Base-by-base conservation (phyloP, 2,113 vertebrate species). In the Corythaixoides concolor region DNA sequence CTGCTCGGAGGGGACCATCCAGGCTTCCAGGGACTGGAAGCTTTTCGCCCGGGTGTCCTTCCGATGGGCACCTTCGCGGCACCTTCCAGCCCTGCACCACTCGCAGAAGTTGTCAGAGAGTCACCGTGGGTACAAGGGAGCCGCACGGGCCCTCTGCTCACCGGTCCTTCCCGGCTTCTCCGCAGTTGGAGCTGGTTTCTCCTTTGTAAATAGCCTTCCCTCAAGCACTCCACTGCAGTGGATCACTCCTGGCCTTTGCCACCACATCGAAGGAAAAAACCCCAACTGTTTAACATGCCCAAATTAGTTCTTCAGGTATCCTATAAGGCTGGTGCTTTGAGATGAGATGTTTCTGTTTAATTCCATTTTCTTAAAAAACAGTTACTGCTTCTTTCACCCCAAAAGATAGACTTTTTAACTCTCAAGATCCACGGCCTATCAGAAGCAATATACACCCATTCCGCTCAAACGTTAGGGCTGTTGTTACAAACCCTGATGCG, bases 141-240 rank as follows among this genome's bases (percentile, higher is more conserved):
- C 24, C 5, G 3, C 21, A 1, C 13, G 15, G 60, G 28, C 8
- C 8, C 9, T 6, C 12, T 12, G 3, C 6, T 28, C 11, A 1
- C 21, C 45, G 26, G 30, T 33, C 30, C 0, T 11, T 30, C n/a
- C 22, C 33, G 2, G 49, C 27, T 41, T 10, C 39, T 58, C 50
- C 4, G 1, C 6, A 23, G 39, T 9, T 39, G 1, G 4, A 32
- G 47, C 6, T 15, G 15, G 5, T 53, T 55, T 32, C 6, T 23
- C 45, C 37, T 18, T 33, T 18, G 41, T 22, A 3, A 10, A 16
- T 0, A 8, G 19, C 9, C 47, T 69, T 53, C 41, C 47, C 18
- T 1, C 56, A 24, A 28, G 12, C 24, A 2, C 35, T 14, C 22
- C 1, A 0, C 16, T 14, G 7, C 30, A 22, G n/a, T 6, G 37